Conservation (phyloP, 2,888 invertebrate species). For the Lamellibrachia satsuma region DNA sequence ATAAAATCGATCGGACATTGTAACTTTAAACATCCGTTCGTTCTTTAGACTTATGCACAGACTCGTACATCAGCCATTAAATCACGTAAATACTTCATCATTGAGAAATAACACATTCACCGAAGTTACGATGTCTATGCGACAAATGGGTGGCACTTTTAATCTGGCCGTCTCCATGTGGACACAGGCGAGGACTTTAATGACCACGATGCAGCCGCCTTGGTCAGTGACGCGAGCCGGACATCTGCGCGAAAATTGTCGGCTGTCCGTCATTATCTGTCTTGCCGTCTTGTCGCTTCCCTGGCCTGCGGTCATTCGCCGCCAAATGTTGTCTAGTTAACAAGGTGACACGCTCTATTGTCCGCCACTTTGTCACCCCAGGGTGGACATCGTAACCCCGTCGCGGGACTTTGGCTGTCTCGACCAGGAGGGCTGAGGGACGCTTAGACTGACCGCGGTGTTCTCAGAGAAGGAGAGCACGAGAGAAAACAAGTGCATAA, state of each 20-base stretch:
- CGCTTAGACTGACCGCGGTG: neutral
- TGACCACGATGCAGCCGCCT: neutral
- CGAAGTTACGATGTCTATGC: neutral
- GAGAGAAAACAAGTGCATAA: neutral
- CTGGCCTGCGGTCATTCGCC: neutral
- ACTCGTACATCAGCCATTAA: too few species aligned
- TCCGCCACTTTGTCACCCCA: neutral
- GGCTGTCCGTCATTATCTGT: constrained; percentile 5
- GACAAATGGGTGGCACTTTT: neutral
- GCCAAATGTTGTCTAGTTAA: constrained; percentile 13
- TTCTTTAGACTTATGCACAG: neutral
- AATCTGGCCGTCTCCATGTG: neutral
- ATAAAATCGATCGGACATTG: too few species aligned
- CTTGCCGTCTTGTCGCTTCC: neutral
- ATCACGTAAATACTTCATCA: neutral
- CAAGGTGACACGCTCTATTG: constrained; percentile 6
- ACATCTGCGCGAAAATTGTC: constrained; percentile 6
- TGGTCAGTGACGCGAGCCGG: neutral
- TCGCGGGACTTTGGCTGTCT: neutral
- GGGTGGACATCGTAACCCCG: neutral
- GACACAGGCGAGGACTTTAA: neutral
- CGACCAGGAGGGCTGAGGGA: neutral
- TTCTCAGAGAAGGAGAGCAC: neutral
- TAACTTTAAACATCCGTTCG: too few species aligned
- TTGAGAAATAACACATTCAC: neutral